Evolutionary conservation across 2,888 invertebrate genomes (phyloP).

Genomic region (Eristalis arbustorum): DNA sequence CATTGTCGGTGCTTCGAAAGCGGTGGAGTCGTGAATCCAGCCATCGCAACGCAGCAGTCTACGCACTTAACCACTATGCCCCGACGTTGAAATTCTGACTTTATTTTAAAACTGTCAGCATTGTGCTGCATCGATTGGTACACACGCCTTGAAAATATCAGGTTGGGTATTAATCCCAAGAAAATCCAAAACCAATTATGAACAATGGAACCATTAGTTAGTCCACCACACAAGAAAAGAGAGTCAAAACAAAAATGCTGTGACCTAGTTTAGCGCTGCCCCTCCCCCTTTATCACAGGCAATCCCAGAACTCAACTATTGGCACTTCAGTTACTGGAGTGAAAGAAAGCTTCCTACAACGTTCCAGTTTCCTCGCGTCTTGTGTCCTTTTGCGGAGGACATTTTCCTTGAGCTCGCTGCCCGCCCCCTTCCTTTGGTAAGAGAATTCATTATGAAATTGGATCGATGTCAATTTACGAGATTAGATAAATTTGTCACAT

Average conservation of each 20-base stretch:
- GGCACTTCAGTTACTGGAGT: slow-evolving; percentile 77
- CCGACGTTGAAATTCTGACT: too few species aligned
- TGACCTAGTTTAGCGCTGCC: not conserved
- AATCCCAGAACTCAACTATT: slow-evolving; percentile 68
- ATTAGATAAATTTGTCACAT: slow-evolving; percentile 73
- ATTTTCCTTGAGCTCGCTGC: slow-evolving; percentile 23
- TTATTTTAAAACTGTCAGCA: too few species aligned
- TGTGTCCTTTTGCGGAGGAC: slow-evolving; percentile 47
- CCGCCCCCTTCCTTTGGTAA: slow-evolving; percentile 71
- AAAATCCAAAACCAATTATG: too few species aligned
- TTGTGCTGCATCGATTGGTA: too few species aligned
- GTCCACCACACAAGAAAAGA: not conserved
- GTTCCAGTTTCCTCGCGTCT: slow-evolving; percentile 68
- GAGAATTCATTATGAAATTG: slow-evolving; percentile 80
- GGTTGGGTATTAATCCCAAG: too few species aligned
- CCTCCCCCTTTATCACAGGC: not conserved
- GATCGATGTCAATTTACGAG: slow-evolving; percentile 78
- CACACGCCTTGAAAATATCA: too few species aligned
- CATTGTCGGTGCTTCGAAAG: too few species aligned
- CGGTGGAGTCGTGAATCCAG: too few species aligned
- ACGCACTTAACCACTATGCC: too few species aligned
- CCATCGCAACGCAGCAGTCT: too few species aligned
- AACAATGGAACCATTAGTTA: too few species aligned
- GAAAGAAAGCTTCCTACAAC: slow-evolving; percentile 76
- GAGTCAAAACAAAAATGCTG: not conserved